These are phyloP conservation scores for Ridgeia piscesae DNA, from an alignment of 1,140 invertebrate genomes.

Conservation along the genomic window DNA sequence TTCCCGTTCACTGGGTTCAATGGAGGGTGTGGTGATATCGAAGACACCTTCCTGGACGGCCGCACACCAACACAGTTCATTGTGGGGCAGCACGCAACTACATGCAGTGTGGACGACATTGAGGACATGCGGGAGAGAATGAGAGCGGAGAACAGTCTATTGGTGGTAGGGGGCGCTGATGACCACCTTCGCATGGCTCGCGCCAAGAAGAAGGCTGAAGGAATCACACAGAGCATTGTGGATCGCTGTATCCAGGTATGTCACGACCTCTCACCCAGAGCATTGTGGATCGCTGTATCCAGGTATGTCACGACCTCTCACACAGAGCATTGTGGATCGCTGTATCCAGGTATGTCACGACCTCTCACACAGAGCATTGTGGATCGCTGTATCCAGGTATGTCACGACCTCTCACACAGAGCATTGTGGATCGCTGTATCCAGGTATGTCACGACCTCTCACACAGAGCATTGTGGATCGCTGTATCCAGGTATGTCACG, in stretches of 20 bases:
- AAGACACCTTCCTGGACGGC: slow-evolving; percentile 75
- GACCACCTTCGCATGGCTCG: slow-evolving; percentile 73
- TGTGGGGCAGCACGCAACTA: slow-evolving; percentile 74
- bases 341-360: background rate
- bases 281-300: too few relatives aligned
- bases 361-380: too few relatives aligned
- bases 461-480: too few relatives aligned
- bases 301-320: too few relatives aligned
- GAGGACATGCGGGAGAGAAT: slow-evolving; percentile 76
- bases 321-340: too few relatives aligned
- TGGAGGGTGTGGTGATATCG: slow-evolving; percentile 75
- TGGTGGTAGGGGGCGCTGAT: slow-evolving; percentile 82
- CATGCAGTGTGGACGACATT: slow-evolving; percentile 70
- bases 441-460: background rate
- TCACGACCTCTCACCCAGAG: too few relatives aligned
- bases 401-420: too few relatives aligned
- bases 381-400: too few relatives aligned
- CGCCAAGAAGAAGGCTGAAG: slow-evolving; percentile 70
- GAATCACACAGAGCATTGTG: slow-evolving; percentile 80
- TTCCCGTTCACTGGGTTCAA: slow-evolving; percentile 77
- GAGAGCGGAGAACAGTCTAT: slow-evolving; percentile 73
- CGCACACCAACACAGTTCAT: slow-evolving; percentile 77
- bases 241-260: slow-evolving; percentile 71
- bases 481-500: too few relatives aligned
- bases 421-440: too few relatives aligned